Evolutionary conservation across 2,113 vertebrate species (phyloP).

Genomic region (Gallinago paraguaiae): DNA sequence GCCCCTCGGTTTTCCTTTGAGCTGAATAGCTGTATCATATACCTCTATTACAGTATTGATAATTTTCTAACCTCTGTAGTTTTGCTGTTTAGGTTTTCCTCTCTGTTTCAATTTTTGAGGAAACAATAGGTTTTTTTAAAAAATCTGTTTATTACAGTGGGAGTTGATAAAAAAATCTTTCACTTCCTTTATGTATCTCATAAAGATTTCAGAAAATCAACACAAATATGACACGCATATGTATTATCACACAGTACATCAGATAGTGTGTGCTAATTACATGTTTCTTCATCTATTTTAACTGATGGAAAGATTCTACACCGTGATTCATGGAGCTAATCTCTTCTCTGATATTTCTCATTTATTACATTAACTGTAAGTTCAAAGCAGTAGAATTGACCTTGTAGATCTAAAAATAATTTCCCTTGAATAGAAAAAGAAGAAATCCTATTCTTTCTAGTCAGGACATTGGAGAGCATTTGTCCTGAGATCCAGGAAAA

Average conservation of each 20-base stretch:
- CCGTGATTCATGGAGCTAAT: neutral
- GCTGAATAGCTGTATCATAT: neutral
- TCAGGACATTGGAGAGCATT: neutral
- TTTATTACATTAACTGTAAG: neutral
- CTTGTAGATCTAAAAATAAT: neutral
- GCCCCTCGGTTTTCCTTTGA: neutral
- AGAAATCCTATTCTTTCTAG: neutral
- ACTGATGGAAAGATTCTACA: neutral
- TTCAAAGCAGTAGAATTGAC: neutral
- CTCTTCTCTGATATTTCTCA: neutral
- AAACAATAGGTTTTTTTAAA: fast-evolving
- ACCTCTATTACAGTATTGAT: neutral
- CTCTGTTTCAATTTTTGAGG: neutral
- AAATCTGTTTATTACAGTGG: neutral
- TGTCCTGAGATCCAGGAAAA: neutral
- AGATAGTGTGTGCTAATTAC: neutral
- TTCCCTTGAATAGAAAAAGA: neutral
- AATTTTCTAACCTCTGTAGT: neutral
- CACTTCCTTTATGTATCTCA: neutral
- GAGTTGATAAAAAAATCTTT: neutral
- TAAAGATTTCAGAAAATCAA: neutral
- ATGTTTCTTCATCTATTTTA: neutral
- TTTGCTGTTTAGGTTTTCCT: neutral
- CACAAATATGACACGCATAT: neutral
- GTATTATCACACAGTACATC: neutral